Evolutionary conservation across 2,888 invertebrate species (phyloP), one percentile per base, ranked within the genome.

Genomic region (Brachyopa scutellaris): DNA sequence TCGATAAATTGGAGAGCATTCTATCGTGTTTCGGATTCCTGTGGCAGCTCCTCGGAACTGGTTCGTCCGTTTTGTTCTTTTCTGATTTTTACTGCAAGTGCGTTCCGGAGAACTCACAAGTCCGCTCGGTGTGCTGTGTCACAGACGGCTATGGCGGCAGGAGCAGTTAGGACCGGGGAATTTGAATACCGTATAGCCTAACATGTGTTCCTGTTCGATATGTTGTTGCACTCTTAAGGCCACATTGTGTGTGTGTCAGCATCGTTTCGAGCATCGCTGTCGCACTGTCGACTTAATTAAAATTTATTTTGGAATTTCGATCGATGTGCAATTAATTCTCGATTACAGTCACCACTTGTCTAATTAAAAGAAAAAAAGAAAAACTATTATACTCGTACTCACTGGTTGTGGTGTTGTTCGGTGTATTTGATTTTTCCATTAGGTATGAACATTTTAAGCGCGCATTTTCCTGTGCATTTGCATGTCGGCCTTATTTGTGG

Each of bases 1-100:
- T 76, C 84, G 84, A 84, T 84, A 84, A 84, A 84, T 84, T 84
- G 80, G 80, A 76, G 80, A 76, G 62, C 80, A 82, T 84, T 84
- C 76, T 76, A 49, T 66, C 80, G 80, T 80, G 72, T 55, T 76
- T 84, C 42, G 36, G 15, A 84, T 84, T 84, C 74, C 45, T 76
- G 74, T n/a, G 8, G 33, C 79, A 70, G 55, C 38, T 67, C 61
- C 36, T 57, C 33, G 49, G 33, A 55, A 74, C 61, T 74, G 45
- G 45, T 36, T 47, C 26, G 23, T 23, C 61, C 40, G 55, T 55
- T 26, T 76, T 13, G 17, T 31, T 55, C 11, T n/a, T 62, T 29
- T 40, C 19, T 26, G 26, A 15, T n/a, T n/a, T n/a, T n/a, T n/a
- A n/a, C 38, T 13, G 36, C 26, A 40, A 77, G 51, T 21, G 42